Percentiles rank a stretch among this genome's conserved stretches.
These are phyloP conservation scores for Bryconaethiops microstoma DNA, from an alignment of 2,797 vertebrate species.

Conservation along the genomic window DNA sequence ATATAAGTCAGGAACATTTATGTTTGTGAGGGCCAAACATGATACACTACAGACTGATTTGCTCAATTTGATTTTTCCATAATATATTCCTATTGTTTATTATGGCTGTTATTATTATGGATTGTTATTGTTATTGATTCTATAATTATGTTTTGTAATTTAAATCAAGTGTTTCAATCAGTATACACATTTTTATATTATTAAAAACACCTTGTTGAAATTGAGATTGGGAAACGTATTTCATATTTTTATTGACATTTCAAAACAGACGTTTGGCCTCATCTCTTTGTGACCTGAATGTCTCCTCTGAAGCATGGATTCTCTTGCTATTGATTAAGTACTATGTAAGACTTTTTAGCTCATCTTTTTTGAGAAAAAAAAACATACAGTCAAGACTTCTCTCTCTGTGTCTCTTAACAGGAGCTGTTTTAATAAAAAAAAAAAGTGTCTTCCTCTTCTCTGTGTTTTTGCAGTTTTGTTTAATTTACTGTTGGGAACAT, in stretches of 20 bases:
- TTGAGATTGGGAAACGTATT: conserved; percentile 74
- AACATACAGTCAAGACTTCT: conserved; percentile 65
- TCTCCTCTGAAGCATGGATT: conserved; percentile 87
- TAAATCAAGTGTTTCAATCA: conserved; percentile 84
- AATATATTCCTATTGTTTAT: conserved; percentile 76
- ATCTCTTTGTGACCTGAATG: conserved; percentile 82
- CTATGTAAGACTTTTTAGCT: conserved; percentile 75
- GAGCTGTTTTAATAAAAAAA: conserved; percentile 79
- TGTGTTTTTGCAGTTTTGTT: neutral
- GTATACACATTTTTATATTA: conserved; percentile 92
- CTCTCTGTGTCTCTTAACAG: conserved; percentile 77
- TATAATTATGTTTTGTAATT: conserved; percentile 85
- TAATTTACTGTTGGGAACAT: too few relatives aligned
- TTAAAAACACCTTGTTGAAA: conserved; percentile 79
- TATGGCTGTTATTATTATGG: conserved; percentile 76
- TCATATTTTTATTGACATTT: conserved; percentile 88
- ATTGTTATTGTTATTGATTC: conserved; percentile 76
- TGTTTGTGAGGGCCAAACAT: conserved; percentile 92
- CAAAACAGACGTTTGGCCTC: conserved; percentile 80
- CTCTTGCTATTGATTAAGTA: conserved; percentile 71
- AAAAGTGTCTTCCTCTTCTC: conserved; percentile 1
- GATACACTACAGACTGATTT: conserved; percentile 49
- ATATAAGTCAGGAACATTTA: conserved; percentile 45
- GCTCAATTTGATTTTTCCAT: conserved; percentile 62
- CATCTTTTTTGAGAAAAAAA: conserved; percentile 75